phyloP scores from a whole-genome alignment of 2,113 vertebrate species.

The Anolis sagrei region DNA sequence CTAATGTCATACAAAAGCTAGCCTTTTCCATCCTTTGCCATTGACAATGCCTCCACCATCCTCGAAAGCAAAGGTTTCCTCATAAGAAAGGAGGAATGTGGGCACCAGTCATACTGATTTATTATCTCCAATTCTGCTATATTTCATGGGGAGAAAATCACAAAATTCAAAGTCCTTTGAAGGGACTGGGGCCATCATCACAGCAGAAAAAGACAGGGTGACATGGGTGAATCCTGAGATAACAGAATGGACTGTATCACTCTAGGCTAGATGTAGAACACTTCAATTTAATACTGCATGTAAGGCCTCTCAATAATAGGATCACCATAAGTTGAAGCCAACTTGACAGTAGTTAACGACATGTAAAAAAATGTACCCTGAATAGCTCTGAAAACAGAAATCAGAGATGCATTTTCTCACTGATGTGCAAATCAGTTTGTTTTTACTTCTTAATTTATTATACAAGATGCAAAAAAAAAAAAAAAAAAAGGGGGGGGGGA shows the following conservation, averaged over 20 bases:
- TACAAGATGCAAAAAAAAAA: too few species aligned
- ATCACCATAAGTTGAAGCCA: too few species aligned
- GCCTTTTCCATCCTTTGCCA: not conserved
- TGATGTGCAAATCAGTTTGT: not conserved
- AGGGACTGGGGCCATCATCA: not conserved
- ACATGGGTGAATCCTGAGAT: not conserved
- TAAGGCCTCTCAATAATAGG: too few species aligned
- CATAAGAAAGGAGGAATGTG: not conserved
- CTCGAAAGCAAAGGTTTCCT: not conserved
- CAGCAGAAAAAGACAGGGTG: not conserved
- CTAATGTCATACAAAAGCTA: constrained; percentile 17
- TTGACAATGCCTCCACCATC: not conserved
- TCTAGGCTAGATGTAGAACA: not conserved
- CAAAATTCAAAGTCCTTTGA: not conserved
- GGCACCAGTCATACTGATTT: not conserved
- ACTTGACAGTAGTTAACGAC: too few species aligned
- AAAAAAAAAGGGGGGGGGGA: too few species aligned
- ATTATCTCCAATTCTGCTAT: not conserved
- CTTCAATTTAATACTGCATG: not conserved
- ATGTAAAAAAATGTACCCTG: not conserved
- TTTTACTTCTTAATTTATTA: not conserved
- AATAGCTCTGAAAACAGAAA: not conserved
- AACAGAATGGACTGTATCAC: not conserved
- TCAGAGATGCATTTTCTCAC: not conserved
- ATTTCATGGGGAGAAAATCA: not conserved